Evolutionary conservation across 2,113 vertebrate species (phyloP), one percentile per base, ranked within the genome.

Genomic region (Burhinus bistriatus): DNA sequence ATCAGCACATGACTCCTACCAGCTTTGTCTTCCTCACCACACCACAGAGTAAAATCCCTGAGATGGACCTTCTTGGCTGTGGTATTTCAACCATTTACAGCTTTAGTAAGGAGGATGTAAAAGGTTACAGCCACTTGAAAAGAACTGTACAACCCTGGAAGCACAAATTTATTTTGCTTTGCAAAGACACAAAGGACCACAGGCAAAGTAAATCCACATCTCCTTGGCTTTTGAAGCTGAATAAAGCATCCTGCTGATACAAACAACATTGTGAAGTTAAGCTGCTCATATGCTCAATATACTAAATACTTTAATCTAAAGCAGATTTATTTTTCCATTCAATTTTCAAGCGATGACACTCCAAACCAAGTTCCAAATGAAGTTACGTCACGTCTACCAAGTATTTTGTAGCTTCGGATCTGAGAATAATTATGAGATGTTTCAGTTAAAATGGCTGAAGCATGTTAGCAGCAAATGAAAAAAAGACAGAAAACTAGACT

Each of bases 301-400:
- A 92, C 65, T 91, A 96, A 95, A 89, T 87, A 84, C 65, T 95
- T 94, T 88, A 91, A 94, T 95, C 87, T 94, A 95, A 96, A 96
- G 95, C 22, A 95, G 93, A 94, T 96, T 84, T 94, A 89, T 87
- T 96, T 95, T 97, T 96, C 93, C 91, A 79, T 64, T 93, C 73
- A 82, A 75, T 84, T 95, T 89, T 91, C 77, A 93, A 95, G 77
- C 36, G 64, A 96, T 77, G 87, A 93, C 57, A 87, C 72, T 83
- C 30, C 36, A 82, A 64, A 91, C 29, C 25, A 88, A 80, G 68
- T 66, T 92, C 36, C 64, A 92, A 94, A 90, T 38, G 18, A 96
- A 81, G 66, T 80, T 88, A 75, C 15, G 15, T 90, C 85, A 81
- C 7, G 2, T 71, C 81, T 81, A 78, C 34, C 15, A 83, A 90